These are phyloP conservation scores for Scelioninae gen. 2 DNA, from an alignment of 2,888 invertebrate species.

Conservation along the genomic window DNA sequence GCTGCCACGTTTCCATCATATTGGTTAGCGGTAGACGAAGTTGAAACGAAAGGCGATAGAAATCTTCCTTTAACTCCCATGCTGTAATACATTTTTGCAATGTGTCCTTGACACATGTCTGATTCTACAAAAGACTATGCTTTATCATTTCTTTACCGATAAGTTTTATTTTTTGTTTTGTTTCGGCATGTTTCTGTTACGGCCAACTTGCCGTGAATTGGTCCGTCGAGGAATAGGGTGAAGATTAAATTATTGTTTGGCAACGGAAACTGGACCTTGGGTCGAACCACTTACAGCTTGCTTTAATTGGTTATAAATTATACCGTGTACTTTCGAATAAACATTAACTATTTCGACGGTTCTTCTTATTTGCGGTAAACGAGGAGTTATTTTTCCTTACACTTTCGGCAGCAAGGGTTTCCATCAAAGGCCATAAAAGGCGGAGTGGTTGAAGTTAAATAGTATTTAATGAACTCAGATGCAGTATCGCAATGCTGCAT, in stretches of 20 bases:
- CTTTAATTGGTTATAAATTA: not conserved
- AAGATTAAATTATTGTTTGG: constrained; percentile 27
- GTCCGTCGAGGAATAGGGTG: constrained; percentile 10
- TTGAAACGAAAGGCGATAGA: constrained; percentile 42
- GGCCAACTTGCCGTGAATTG: constrained; percentile 37
- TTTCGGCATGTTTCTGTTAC: constrained; percentile 8
- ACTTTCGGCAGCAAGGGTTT: too few species aligned
- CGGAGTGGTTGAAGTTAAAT: too few species aligned
- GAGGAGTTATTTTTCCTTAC: too few species aligned
- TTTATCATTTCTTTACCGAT: constrained; percentile 20
- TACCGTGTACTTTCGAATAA: too few species aligned
- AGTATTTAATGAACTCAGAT: not conserved
- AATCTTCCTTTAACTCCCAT: constrained; percentile 24
- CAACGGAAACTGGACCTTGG: constrained; percentile 2
- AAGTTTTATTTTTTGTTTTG: constrained; percentile 11
- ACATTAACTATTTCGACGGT: too few species aligned
- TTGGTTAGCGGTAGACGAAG: constrained; percentile 46
- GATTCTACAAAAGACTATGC: constrained; percentile 10
- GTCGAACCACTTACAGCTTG: constrained; percentile 20
- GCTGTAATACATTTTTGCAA: constrained; percentile 18
- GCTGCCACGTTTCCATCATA: constrained; percentile 53
- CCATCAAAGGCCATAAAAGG: too few species aligned
- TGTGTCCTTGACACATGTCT: constrained; percentile 29
- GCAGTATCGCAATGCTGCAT: not conserved
- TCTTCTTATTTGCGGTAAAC: too few species aligned